Base-by-base conservation (phyloP, 23 tunicate genomes). In the Diplosoma virens region DNA sequence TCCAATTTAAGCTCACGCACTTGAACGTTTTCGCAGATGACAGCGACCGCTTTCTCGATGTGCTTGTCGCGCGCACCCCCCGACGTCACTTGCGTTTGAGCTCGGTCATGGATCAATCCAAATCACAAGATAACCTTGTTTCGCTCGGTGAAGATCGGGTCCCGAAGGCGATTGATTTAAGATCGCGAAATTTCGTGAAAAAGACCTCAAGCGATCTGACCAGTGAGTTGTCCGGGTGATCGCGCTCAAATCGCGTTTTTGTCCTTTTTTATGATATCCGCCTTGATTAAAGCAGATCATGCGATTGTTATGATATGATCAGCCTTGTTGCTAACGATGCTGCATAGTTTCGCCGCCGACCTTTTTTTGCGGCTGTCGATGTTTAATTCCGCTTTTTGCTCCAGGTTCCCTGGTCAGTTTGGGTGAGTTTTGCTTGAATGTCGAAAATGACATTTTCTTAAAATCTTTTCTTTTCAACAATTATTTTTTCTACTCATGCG, bases 161-260 rank as follows among this genome's bases (percentile, higher is more conserved):
- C 50, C 11, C 50, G 50, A n/a, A n/a, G n/a, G n/a, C n/a, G n/a
- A n/a, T n/a, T n/a, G n/a, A n/a, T 41, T 41, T 14, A 41, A 64
- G 66, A 74, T 63, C 22, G 87, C 81, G 45, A 75, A 59, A 48
- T 1, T 50, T 31, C 48, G 53, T 7, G 79, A 32, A 3, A 41
- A 67, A 28, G 32, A 32, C 2, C 66, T 82, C 87, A 3, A 32
- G 68, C 33, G 81, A 82, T 47, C 64, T 82, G 41, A 82, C 87
- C 23, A 65, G 87, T 82, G 37, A 54, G 82, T 61, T 3, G 22
- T 21, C 20, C 22, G 17, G 65, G 7, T n/a, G 20, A 16, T 16
- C n/a, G n/a, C n/a, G n/a, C n/a, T n/a, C n/a, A n/a, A n/a, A n/a
- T n/a, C n/a, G n/a, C n/a, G n/a, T n/a, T n/a, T n/a, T n/a, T n/a